Conservation (phyloP, 2,797 vertebrate genomes). For the Falco concolor region DNA sequence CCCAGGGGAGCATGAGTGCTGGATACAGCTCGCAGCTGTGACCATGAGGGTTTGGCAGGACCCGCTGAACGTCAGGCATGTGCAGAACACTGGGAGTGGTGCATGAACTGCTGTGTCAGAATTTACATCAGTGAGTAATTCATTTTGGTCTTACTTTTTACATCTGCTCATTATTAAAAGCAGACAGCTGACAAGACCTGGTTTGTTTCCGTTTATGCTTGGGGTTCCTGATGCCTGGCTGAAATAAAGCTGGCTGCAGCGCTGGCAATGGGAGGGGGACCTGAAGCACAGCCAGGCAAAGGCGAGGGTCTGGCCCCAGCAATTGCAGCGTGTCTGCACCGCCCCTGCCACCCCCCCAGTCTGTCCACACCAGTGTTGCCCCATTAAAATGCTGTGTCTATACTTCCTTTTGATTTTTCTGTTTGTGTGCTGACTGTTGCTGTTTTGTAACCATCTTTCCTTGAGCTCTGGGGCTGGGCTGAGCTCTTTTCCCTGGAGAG, state of each 20-base stretch:
- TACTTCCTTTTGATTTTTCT: constrained; percentile 26
- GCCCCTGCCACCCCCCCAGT: not conserved
- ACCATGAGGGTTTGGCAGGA: not conserved
- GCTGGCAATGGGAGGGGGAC: not conserved
- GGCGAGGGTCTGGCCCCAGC: not conserved
- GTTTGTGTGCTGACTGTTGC: not conserved
- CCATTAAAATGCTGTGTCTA: constrained; percentile 64
- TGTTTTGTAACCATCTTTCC: not conserved
- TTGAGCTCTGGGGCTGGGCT: constrained; percentile 31
- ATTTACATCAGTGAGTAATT: not conserved
- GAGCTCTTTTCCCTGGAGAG: not conserved
- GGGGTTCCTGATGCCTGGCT: not conserved
- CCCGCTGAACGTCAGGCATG: accelerated
- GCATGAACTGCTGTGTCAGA: accelerated
- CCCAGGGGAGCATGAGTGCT: not conserved
- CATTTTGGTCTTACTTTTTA: not conserved
- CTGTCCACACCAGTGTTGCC: constrained; percentile 40
- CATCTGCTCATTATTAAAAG: not conserved
- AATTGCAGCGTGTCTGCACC: not conserved
- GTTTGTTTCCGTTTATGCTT: accelerated
- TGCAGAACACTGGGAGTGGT: accelerated
- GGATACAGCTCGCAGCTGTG: accelerated
- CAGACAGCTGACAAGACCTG: not conserved
- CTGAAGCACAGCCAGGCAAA: not conserved
- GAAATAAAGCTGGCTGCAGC: not conserved